Conservation (phyloP, 2,888 invertebrate genomes). For the Apomyelois bistriatella region DNA sequence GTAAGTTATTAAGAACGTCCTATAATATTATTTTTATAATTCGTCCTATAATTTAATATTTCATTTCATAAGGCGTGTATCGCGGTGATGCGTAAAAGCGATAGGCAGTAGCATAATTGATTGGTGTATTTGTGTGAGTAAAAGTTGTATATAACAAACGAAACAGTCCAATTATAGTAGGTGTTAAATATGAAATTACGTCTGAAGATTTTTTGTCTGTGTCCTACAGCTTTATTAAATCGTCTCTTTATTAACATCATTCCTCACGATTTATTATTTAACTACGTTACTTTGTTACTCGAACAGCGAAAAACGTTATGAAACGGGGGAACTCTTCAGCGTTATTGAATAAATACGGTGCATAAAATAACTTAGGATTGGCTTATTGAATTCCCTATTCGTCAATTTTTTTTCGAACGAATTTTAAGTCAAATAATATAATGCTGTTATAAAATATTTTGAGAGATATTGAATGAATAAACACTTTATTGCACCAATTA, state of each 20-base stretch:
- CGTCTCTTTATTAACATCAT: constrained; percentile 3
- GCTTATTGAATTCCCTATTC: constrained; percentile 5
- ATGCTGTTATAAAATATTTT: constrained; percentile 7
- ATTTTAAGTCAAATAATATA: constrained; percentile 1
- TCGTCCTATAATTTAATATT: too few species aligned
- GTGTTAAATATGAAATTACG: too few species aligned
- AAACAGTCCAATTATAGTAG: too few species aligned
- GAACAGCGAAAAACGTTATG: neutral
- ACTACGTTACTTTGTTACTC: neutral
- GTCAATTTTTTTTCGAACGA: constrained; percentile 2
- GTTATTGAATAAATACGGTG: constrained; percentile 4
- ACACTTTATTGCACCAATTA: too few species aligned
- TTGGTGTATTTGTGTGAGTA: too few species aligned
- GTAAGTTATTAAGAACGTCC: too few species aligned
- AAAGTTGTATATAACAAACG: too few species aligned
- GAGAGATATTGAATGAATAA: neutral
- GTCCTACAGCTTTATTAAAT: neutral
- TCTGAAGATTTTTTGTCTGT: too few species aligned
- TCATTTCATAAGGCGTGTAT: too few species aligned
- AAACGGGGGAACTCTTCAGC: neutral
- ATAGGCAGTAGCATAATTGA: too few species aligned
- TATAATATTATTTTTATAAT: too few species aligned
- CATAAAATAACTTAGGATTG: neutral
- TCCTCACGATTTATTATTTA: neutral
- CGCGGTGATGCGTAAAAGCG: too few species aligned